These are phyloP conservation scores for Cairina moschata DNA, from an alignment of 2,113 vertebrate species.

Conservation along the genomic window DNA sequence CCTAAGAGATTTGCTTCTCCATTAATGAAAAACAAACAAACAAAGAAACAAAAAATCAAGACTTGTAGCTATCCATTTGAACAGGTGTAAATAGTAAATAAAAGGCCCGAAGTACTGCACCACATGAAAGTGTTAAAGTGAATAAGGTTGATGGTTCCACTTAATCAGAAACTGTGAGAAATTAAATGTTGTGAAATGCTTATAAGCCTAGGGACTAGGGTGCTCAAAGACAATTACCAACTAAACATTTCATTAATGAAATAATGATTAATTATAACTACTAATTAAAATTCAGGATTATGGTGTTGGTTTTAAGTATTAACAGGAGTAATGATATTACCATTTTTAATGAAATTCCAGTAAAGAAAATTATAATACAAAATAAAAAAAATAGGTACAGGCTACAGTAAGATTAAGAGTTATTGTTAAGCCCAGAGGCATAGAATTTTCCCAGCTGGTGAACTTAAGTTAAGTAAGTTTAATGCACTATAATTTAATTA, in stretches of 20 bases:
- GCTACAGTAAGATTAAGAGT: conserved; percentile 72
- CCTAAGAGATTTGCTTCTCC: neutral
- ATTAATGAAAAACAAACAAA: neutral
- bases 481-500: conserved; percentile 85
- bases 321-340: conserved; percentile 81
- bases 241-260: conserved; percentile 86
- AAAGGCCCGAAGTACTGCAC: neutral
- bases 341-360: conserved; percentile 83
- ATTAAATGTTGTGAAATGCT: conserved; percentile 74
- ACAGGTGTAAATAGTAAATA: neutral
- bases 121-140: conserved; percentile 42
- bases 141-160: conserved; percentile 54
- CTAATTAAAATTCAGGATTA: conserved; percentile 89
- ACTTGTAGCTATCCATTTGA: conserved; percentile 16
- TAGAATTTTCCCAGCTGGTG: conserved; percentile 75
- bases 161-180: conserved; percentile 63
- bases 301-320: conserved; percentile 81
- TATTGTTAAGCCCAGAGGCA: conserved; percentile 78
- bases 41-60: neutral
- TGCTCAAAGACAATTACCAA: conserved; percentile 84
- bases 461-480: conserved; percentile 82
- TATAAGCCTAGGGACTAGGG: conserved; percentile 77
- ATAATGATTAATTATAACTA: conserved; percentile 87
- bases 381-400: conserved; percentile 58
- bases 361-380: conserved; percentile 74